Percentiles rank a stretch among this genome's conserved stretches.
These are phyloP conservation scores for Rhodeus uyekii DNA, from an alignment of 2,797 vertebrate species.

Conservation along the genomic window DNA sequence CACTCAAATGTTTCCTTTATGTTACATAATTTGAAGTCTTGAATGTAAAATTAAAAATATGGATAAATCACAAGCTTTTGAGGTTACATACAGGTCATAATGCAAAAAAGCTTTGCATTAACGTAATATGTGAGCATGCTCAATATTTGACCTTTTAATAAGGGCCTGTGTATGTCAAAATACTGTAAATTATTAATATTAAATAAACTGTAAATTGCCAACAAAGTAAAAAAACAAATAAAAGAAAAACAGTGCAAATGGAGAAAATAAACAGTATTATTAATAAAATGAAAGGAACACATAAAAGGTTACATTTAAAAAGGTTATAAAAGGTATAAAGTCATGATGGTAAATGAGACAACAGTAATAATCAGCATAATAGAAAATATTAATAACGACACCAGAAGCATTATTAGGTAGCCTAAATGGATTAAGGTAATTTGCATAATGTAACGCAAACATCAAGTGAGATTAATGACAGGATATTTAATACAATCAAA, in stretches of 20 bases:
- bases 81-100: background rate
- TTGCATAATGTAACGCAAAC: slow-evolving; percentile 8
- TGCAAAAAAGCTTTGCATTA: background rate
- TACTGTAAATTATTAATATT: background rate
- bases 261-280: background rate
- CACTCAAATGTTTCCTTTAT: background rate
- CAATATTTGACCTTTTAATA: background rate
- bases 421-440: background rate
- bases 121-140: too few relatives aligned
- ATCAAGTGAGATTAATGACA: slow-evolving; percentile 5
- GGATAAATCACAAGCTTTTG: background rate
- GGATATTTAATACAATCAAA: background rate
- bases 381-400: background rate
- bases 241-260: background rate
- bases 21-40: background rate
- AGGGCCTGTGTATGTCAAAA: background rate
- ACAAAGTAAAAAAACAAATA: background rate
- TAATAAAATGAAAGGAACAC: background rate
- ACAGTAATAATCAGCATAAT: background rate
- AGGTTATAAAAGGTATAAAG: background rate
- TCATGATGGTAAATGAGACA: background rate
- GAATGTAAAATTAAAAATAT: background rate
- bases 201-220: background rate
- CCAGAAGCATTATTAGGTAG: background rate
- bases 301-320: background rate